Conservation (phyloP, 1,140 invertebrate genomes). For the Drosophila bocqueti region DNA sequence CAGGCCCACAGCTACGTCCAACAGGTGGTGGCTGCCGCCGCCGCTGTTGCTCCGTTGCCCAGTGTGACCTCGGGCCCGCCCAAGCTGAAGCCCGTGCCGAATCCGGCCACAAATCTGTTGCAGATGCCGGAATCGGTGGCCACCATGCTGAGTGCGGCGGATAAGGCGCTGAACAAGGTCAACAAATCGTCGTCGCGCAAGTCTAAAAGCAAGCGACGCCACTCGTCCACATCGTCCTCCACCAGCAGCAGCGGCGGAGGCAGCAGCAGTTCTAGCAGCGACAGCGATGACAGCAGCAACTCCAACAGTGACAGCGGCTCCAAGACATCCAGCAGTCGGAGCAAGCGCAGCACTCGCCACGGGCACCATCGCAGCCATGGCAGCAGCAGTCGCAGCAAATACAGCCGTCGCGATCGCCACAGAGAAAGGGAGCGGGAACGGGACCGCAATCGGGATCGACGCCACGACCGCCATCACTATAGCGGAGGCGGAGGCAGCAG, state of each 20-base stretch:
- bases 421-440: slow-evolving; percentile 25
- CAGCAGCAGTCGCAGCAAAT: slow-evolving; percentile 35
- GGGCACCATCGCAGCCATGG: slow-evolving; percentile 27
- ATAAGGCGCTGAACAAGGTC: slow-evolving; percentile 67
- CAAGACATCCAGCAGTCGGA: slow-evolving; percentile 47
- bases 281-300: slow-evolving; percentile 34
- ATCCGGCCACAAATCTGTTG: slow-evolving; percentile 69
- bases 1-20: slow-evolving; percentile 50
- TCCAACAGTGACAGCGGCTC: slow-evolving; percentile 48
- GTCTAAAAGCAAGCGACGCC: slow-evolving; percentile 41
- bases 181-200: slow-evolving; percentile 56
- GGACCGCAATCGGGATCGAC: slow-evolving; percentile 24
- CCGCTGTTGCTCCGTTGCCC: slow-evolving; percentile 14
- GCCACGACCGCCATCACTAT: slow-evolving; percentile 12
- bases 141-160: slow-evolving; percentile 63
- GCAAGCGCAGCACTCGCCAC: slow-evolving; percentile 37
- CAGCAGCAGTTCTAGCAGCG: slow-evolving; percentile 42
- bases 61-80: slow-evolving; percentile 4
- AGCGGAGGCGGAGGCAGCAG: slow-evolving; percentile 22
- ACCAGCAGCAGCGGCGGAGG: slow-evolving; percentile 51
- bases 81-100: slow-evolving; percentile 64
- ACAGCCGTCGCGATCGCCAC: slow-evolving; percentile 41
- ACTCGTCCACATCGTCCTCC: slow-evolving; percentile 57
- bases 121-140: slow-evolving; percentile 71
- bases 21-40: slow-evolving; percentile 54